Percentiles rank a stretch among this genome's conserved stretches.
Evolutionary conservation across 2,888 invertebrate species (phyloP).

Genomic region (Eurois occulta): DNA sequence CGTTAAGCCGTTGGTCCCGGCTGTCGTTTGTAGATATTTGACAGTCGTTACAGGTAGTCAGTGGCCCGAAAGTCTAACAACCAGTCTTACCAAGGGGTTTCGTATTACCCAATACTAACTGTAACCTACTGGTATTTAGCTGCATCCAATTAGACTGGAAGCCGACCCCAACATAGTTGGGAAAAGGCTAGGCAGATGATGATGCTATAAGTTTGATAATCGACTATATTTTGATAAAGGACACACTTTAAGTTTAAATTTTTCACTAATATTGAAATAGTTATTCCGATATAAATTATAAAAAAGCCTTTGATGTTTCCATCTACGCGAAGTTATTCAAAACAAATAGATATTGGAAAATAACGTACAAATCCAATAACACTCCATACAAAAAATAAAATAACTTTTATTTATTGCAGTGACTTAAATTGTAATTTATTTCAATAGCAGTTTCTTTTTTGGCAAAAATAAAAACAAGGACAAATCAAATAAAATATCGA

Average conservation of each 20-base stretch:
- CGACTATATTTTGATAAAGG: neutral
- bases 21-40: too few species aligned
- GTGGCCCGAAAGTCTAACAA: too few species aligned
- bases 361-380: neutral
- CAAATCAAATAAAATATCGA: neutral
- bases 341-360: conserved; percentile 14
- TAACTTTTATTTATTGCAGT: neutral
- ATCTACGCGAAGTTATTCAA: neutral
- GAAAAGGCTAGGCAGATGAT: too few species aligned
- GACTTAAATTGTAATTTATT: neutral
- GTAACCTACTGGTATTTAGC: too few species aligned
- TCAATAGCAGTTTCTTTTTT: neutral
- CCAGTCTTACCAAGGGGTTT: too few species aligned
- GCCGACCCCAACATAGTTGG: too few species aligned
- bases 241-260: too few species aligned
- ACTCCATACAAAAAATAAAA: neutral
- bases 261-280: neutral
- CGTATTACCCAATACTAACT: too few species aligned
- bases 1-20: too few species aligned
- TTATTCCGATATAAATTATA: neutral
- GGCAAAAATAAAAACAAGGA: neutral
- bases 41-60: too few species aligned
- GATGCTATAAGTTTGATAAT: too few species aligned
- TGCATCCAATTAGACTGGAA: too few species aligned
- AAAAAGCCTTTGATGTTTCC: neutral